Evolutionary conservation across 2,113 vertebrate species (phyloP), one percentile per base, ranked within the genome.

Genomic region (Tricholaema leucomelas): DNA sequence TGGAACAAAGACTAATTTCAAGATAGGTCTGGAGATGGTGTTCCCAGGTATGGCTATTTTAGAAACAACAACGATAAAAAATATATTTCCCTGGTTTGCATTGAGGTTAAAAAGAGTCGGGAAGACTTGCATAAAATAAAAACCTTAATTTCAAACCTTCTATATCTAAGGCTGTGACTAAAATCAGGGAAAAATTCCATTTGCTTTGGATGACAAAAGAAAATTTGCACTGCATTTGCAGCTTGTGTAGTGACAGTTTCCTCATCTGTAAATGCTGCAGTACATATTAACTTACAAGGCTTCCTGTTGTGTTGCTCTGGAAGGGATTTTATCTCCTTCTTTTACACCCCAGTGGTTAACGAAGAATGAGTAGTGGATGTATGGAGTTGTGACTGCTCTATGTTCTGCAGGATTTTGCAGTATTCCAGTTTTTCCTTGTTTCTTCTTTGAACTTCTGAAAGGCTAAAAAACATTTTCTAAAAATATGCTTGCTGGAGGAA

Each of bases 161-260:
- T 64, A 2, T 25, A 4, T 72, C 4, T 54, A 61, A 52, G 10
- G 5, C 61, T 85, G 17, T 65, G 61, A 42, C 54, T 55, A 67
- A 91, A 84, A 56, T 4, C 12, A 77, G 44, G 10, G 4, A 77
- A 78, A 74, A 87, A 12, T 78, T 78, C 40, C 18, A 12, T 52
- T 91, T 8, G 25, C 6, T 93, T 75, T 33, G 50, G 30, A 85
- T 38, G 27, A 60, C 6, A 54, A 74, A 74, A 71, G 36, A 21
- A 71, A 36, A 5, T 31, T n/a, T 6, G 2, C 1, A 0, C 38
- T 69, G n/a, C 10, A 15, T 78, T 84, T 85, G 1, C 6, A 2
- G 84, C 12, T 33, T 21, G 4, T 33, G 5, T 28, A 16, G 54
- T 30, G 40, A 38, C 6, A 63, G 10, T 50, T 85, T 89, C 87